These are phyloP conservation scores for Noctua pronuba DNA, from an alignment of 2,888 invertebrate species.

Conservation along the genomic window DNA sequence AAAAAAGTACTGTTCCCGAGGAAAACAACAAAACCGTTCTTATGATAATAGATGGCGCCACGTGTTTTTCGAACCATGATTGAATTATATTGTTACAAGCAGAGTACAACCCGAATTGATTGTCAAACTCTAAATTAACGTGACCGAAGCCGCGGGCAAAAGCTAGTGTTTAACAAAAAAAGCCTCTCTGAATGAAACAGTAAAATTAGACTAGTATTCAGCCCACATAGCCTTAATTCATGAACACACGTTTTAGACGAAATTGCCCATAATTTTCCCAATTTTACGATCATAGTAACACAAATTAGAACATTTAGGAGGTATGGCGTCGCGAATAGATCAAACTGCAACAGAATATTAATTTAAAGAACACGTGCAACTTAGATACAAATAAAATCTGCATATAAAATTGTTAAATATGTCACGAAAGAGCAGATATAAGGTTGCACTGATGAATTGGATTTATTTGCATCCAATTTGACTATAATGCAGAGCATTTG, in stretches of 20 bases:
- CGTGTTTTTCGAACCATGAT: too few species aligned
- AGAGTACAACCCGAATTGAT: too few species aligned
- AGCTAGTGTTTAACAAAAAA: not conserved
- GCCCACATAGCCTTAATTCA: constrained; percentile 38
- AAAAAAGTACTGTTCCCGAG: too few species aligned
- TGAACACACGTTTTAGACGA: constrained; percentile 18
- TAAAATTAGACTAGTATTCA: constrained; percentile 29
- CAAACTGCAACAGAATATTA: constrained; percentile 55
- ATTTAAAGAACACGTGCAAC: constrained; percentile 36
- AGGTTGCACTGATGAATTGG: constrained; percentile 47
- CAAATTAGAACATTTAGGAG: constrained; percentile 49
- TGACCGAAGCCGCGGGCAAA: too few species aligned
- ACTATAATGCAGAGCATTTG: constrained; percentile 20
- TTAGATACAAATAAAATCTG: constrained; percentile 27
- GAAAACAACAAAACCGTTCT: too few species aligned
- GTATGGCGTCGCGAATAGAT: not conserved
- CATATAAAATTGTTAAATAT: constrained; percentile 45
- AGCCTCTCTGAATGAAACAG: constrained; percentile 16
- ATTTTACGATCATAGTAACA: constrained; percentile 43
- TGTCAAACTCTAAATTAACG: too few species aligned
- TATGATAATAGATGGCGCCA: too few species aligned
- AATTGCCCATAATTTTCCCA: constrained; percentile 36
- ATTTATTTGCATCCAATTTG: constrained; percentile 45
- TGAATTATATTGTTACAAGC: too few species aligned
- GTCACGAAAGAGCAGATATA: constrained; percentile 50